Evolutionary conservation across 1,140 invertebrate species (phyloP).

Genomic region (Trypoxylus dichotomus): DNA sequence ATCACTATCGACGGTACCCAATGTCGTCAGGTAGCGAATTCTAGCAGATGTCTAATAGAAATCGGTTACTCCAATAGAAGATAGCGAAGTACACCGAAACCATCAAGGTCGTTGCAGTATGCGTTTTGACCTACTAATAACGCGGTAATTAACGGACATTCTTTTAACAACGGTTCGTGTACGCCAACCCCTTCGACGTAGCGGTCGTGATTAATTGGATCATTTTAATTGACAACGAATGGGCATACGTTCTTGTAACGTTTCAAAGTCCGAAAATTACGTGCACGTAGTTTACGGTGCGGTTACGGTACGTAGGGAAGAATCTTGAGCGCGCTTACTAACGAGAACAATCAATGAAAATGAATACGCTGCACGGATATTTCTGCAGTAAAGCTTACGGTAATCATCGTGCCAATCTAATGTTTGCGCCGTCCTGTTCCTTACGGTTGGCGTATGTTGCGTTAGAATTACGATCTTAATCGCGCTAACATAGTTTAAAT

Average conservation of each 20-base stretch:
- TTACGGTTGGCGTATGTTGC: too few relatives aligned
- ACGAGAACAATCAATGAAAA: background rate
- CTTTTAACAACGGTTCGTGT: background rate
- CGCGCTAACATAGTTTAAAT: too few relatives aligned
- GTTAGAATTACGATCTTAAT: too few relatives aligned
- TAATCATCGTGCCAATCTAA: too few relatives aligned
- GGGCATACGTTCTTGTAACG: background rate
- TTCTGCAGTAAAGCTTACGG: too few relatives aligned
- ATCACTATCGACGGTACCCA: background rate
- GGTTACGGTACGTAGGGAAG: background rate
- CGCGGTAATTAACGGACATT: background rate
- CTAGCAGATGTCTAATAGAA: background rate
- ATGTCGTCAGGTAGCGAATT: background rate
- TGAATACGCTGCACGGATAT: background rate
- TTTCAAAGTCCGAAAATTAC: background rate
- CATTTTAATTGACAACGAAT: background rate
- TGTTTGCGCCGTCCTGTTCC: too few relatives aligned
- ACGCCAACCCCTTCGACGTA: background rate
- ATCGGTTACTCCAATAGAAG: background rate
- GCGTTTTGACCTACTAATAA: conserved; percentile 7
- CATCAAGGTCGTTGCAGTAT: conserved; percentile 15
- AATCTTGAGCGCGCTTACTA: background rate
- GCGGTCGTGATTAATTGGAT: too few relatives aligned
- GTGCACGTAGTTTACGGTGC: too few relatives aligned
- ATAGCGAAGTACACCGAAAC: background rate